Conservation (phyloP, 2,888 invertebrate genomes). For the Cantharis rustica region DNA sequence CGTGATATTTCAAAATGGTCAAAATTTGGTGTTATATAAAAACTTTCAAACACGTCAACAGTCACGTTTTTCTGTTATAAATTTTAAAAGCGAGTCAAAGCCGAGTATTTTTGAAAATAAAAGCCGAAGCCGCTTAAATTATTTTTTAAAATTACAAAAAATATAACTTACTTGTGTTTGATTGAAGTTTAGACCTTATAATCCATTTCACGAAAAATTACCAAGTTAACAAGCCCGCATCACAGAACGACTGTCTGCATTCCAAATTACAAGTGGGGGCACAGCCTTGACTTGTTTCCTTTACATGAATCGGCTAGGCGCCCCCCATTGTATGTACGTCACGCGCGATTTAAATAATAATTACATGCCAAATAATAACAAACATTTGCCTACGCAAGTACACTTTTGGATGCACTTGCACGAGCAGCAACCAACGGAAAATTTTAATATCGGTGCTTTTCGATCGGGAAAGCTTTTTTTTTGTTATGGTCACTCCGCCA, state of each 20-base stretch:
- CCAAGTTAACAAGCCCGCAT: not conserved
- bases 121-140: not conserved
- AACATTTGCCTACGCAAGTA: not conserved
- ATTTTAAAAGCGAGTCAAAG: not conserved
- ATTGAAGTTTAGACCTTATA: not conserved
- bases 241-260: slow-evolving; percentile 19
- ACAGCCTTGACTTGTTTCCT: slow-evolving; percentile 31
- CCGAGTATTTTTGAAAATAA: no score
- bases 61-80: not conserved
- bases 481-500: not conserved
- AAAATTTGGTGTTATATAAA: not conserved
- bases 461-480: not conserved
- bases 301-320: slow-evolving; percentile 26
- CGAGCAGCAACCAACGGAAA: not conserved
- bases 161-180: not conserved
- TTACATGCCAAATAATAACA: slow-evolving; percentile 6
- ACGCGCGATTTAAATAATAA: slow-evolving; percentile 19
- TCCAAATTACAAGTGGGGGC: slow-evolving; percentile 14
- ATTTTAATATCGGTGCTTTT: not conserved
- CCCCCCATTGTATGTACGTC: slow-evolving; percentile 10
- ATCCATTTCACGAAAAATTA: not conserved
- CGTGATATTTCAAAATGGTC: not conserved
- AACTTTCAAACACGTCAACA: not conserved
- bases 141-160: no score
- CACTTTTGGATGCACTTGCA: not conserved